These are phyloP conservation scores for fruit fly (Drosophila melanogaster) DNA, from an alignment of 1,140 invertebrate genomes.

Conservation along the genomic window Release_6_plus_ISO1_MT NT_037436.4:442501-443000, in stretches of 20 bases:
- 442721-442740: constrained; percentile 77
- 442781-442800: constrained; percentile 32
- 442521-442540: constrained; percentile 20
- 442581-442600: constrained; percentile 68
- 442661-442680: constrained; percentile 62
- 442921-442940: constrained; percentile 67
- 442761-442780: constrained; percentile 52
- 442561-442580: constrained; percentile 72
- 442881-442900: constrained; percentile 63
- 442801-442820: constrained; percentile 48
- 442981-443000: constrained; percentile 76
- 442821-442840: constrained; percentile 39
- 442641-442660: constrained; percentile 61
- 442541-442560: constrained; percentile 45
- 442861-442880: constrained; percentile 34
- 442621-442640: constrained; percentile 24
- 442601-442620: constrained; percentile 60
- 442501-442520: constrained; percentile 30
- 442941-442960: constrained; percentile 69
- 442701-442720: constrained; percentile 57
- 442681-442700: constrained; percentile 53
- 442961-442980: constrained; percentile 77
- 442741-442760: constrained; percentile 79
- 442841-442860: constrained; percentile 51
- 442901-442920: constrained; percentile 65